phyloP scores from a whole-genome alignment of 2,888 invertebrate species.

The Lithophane socia region DNA sequence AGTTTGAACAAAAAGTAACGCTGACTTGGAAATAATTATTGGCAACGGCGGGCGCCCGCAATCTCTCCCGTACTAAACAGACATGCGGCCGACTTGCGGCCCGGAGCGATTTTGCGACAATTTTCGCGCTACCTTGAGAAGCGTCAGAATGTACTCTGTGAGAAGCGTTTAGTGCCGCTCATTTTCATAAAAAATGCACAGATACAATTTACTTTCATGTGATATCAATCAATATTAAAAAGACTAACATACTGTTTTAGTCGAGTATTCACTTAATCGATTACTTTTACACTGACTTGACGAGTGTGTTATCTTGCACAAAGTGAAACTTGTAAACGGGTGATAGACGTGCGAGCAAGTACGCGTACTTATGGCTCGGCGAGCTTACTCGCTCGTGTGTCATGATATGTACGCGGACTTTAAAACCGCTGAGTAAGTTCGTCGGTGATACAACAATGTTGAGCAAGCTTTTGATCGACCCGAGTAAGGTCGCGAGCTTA shows the following conservation, averaged over 20 bases:
- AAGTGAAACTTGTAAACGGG: too few relatives aligned
- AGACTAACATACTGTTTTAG: not conserved
- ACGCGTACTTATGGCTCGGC: too few relatives aligned
- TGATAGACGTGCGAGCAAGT: too few relatives aligned
- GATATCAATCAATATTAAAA: not conserved
- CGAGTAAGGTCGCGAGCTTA: too few relatives aligned
- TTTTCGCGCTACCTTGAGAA: slow-evolving; percentile 37
- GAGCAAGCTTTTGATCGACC: too few relatives aligned
- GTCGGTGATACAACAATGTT: too few relatives aligned
- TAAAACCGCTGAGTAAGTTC: too few relatives aligned
- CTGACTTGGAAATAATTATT: not conserved
- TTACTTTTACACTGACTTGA: not conserved
- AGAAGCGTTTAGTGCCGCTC: slow-evolving; percentile 7
- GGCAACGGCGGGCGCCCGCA: not conserved
- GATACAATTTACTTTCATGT: slow-evolving; percentile 1
- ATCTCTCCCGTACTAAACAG: not conserved
- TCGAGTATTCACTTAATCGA: slow-evolving; percentile 3
- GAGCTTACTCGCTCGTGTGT: too few relatives aligned
- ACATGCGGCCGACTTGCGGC: slow-evolving; percentile 6
- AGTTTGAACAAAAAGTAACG: not conserved
- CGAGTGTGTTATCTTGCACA: too few relatives aligned
- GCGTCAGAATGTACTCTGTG: too few relatives aligned
- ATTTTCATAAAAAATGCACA: slow-evolving; percentile 16
- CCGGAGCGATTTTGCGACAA: slow-evolving; percentile 2
- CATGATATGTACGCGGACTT: too few relatives aligned